These are phyloP conservation scores for Zalophus californianus DNA, from an alignment of 2,797 vertebrate species.

Conservation along the genomic window DNA sequence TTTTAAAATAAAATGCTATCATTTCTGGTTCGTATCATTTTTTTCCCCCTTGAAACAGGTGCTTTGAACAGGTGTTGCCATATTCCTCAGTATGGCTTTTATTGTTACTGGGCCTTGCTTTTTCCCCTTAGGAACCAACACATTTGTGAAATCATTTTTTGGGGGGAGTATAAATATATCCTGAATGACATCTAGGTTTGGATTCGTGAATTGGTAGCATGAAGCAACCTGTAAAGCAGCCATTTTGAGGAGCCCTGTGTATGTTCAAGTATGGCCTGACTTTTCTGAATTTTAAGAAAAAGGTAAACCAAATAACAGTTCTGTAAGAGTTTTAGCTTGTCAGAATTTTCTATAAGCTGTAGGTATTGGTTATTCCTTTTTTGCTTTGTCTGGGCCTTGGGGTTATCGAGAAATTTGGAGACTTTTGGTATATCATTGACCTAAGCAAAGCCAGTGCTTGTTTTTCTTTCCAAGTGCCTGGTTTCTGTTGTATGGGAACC, in stretches of 20 bases:
- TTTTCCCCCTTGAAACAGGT: slow-evolving; percentile 46
- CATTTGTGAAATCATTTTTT: slow-evolving; percentile 48
- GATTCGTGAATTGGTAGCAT: not conserved
- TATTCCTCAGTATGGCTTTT: slow-evolving; percentile 41
- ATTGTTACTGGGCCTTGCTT: not conserved
- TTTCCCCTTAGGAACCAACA: not conserved
- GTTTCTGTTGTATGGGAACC: not conserved
- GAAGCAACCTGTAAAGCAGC: not conserved
- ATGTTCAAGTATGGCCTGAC: slow-evolving; percentile 26
- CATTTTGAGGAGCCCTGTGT: not conserved
- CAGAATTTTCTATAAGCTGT: not conserved
- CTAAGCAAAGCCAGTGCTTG: not conserved
- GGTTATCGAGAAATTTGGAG: not conserved
- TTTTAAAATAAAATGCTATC: slow-evolving; percentile 39
- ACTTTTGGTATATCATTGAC: not conserved
- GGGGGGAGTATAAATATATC: not conserved
- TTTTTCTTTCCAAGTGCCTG: slow-evolving; percentile 24
- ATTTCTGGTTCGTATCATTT: slow-evolving; percentile 47
- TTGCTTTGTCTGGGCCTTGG: not conserved
- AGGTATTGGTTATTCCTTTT: not conserved
- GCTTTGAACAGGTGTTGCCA: slow-evolving; percentile 1
- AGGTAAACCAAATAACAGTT: slow-evolving; percentile 5
- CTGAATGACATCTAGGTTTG: slow-evolving; percentile 25
- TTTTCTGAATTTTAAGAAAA: slow-evolving; percentile 60
- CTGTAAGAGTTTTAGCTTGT: slow-evolving; percentile 27